A percentile compares a stretch with the other conserved stretches of the same genome.
Conservation (phyloP, 2,113 vertebrate genomes). For the Nothocercus julius region DNA sequence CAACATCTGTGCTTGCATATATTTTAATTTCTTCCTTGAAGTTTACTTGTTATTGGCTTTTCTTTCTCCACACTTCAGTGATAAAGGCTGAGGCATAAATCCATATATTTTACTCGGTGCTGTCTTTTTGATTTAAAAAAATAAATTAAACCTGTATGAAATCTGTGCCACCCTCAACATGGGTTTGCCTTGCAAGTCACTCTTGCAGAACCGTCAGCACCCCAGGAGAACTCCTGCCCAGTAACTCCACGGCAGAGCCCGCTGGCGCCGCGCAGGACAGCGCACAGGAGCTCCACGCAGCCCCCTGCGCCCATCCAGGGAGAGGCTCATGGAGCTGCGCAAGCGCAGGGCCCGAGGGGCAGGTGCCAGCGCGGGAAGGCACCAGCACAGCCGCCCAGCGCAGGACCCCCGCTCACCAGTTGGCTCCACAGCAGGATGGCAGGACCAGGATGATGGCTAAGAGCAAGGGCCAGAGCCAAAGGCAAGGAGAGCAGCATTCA, state of each 20-base stretch:
- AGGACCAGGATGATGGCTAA: accelerated
- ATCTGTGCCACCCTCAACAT: accelerated
- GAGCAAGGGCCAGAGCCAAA: accelerated
- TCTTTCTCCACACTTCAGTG: neutral
- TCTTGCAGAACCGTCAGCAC: neutral
- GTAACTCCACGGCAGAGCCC: too few relatives aligned
- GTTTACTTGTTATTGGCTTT: neutral
- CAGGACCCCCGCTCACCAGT: neutral
- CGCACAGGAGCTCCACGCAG: too few relatives aligned
- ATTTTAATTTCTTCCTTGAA: conserved; percentile 14
- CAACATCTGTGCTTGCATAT: neutral
- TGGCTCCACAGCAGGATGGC: accelerated
- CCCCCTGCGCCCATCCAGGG: too few relatives aligned
- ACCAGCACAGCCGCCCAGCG: neutral
- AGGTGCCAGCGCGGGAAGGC: too few relatives aligned
- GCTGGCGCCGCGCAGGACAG: too few relatives aligned
- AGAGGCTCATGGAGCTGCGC: too few relatives aligned
- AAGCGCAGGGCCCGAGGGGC: too few relatives aligned
- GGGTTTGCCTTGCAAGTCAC: accelerated
- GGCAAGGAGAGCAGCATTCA: accelerated
- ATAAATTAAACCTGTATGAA: neutral
- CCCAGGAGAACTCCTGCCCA: neutral
- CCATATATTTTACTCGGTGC: neutral
- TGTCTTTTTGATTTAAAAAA: neutral
- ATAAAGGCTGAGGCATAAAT: neutral